A percentile compares a stretch with the other conserved stretches of the same genome.
These are phyloP conservation scores for Eupsilia transversa DNA, from an alignment of 2,888 invertebrate genomes.

Conservation along the genomic window DNA sequence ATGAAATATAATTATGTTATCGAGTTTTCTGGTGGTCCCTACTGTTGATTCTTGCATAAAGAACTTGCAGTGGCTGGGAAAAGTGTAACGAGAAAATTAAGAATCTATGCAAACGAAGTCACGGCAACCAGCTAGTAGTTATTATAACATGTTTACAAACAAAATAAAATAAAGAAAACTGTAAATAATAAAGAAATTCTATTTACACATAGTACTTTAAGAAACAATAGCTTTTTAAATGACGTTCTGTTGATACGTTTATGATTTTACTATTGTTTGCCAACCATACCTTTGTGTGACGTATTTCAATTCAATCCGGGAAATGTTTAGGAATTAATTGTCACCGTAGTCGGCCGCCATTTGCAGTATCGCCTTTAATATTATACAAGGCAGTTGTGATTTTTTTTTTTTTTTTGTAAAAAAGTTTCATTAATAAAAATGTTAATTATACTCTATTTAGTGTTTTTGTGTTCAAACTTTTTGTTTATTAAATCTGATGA, in stretches of 20 bases:
- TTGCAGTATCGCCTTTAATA: constrained; percentile 23
- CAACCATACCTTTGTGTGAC: not conserved
- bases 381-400: constrained; percentile 16
- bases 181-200: no score
- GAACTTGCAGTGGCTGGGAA: not conserved
- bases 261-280: not conserved
- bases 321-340: not conserved
- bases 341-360: constrained; percentile 18
- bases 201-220: not conserved
- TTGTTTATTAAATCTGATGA: constrained; percentile 25
- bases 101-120: not conserved
- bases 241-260: not conserved
- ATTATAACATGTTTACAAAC: no score
- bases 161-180: no score
- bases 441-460: constrained; percentile 1
- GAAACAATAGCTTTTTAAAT: constrained; percentile 18
- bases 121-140: not conserved
- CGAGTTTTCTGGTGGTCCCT: not conserved
- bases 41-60: not conserved
- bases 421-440: constrained; percentile 18
- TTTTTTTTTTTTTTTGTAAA: not conserved
- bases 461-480: constrained; percentile 34
- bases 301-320: constrained; percentile 22
- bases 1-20: not conserved
- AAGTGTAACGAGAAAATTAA: not conserved